These are phyloP conservation scores for Matsumyia berberina DNA, from an alignment of 2,888 invertebrate species.

Conservation along the genomic window DNA sequence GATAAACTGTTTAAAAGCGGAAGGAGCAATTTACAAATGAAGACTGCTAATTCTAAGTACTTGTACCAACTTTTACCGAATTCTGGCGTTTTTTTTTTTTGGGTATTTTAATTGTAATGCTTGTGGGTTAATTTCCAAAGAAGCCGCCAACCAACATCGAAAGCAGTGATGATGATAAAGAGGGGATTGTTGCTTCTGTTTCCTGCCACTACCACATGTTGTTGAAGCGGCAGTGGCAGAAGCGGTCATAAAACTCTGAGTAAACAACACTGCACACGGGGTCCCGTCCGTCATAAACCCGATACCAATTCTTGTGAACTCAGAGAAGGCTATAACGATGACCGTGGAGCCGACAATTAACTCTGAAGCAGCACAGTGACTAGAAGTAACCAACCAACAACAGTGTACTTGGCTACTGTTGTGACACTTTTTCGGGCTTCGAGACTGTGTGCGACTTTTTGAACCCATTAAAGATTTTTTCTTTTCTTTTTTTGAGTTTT, in stretches of 20 bases:
- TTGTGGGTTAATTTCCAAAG: conserved; percentile 61
- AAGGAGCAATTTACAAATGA: conserved; percentile 50
- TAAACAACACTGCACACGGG: conserved; percentile 56
- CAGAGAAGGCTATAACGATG: conserved; percentile 40
- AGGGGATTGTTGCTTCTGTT: conserved; percentile 40
- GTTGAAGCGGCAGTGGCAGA: conserved; percentile 32
- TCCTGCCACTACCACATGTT: conserved; percentile 40
- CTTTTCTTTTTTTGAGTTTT: conserved; percentile 6
- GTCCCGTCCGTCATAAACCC: conserved; percentile 57
- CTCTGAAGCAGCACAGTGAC: conserved; percentile 37
- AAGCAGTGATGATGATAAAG: conserved; percentile 10
- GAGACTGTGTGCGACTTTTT: conserved; percentile 66
- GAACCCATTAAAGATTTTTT: conserved; percentile 65
- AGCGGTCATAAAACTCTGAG: conserved; percentile 65
- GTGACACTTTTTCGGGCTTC: conserved; percentile 68
- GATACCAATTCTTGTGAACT: conserved; percentile 66
- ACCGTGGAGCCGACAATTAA: conserved; percentile 57
- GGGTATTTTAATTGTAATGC: conserved; percentile 64
- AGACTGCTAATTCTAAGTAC: conserved; percentile 57
- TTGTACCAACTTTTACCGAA: conserved; percentile 42
- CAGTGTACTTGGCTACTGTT: conserved; percentile 72
- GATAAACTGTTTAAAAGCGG: conserved; percentile 22
- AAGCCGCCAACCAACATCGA: conserved; percentile 42
- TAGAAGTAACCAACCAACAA: conserved; percentile 49
- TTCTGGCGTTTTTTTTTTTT: conserved; percentile 32